These are phyloP conservation scores for Bugulina stolonifera DNA, from an alignment of 2,888 invertebrate species.

Conservation along the genomic window DNA sequence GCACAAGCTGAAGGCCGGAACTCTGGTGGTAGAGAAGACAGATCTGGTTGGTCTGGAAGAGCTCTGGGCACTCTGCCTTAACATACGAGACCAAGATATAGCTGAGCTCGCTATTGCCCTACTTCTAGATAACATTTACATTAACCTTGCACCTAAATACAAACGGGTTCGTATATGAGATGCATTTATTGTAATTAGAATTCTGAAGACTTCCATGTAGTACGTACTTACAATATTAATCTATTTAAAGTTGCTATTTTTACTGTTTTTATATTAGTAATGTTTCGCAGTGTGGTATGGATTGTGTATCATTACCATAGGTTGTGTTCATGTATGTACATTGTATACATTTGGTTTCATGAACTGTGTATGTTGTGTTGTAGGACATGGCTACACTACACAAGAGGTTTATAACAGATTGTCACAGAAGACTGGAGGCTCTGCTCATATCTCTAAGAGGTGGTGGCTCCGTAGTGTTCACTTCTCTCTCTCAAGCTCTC, in stretches of 20 bases:
- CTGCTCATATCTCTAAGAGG: conserved; percentile 27
- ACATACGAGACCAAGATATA: conserved; percentile 51
- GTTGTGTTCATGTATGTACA: too few species aligned
- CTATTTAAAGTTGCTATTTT: too few species aligned
- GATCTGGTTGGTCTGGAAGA: conserved; percentile 55
- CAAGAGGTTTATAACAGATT: conserved; percentile 55
- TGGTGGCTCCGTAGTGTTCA: conserved; percentile 48
- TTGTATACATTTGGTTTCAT: neutral
- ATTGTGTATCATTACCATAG: too few species aligned
- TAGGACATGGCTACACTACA: conserved; percentile 53
- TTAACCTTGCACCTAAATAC: conserved; percentile 48
- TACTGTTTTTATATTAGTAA: too few species aligned
- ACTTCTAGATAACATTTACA: conserved; percentile 53
- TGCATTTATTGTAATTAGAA: too few species aligned
- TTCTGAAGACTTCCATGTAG: too few species aligned
- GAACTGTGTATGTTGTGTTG: conserved; percentile 2
- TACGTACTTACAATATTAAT: too few species aligned
- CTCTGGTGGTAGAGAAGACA: conserved; percentile 52
- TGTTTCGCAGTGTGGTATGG: too few species aligned
- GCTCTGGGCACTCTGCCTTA: conserved; percentile 55
- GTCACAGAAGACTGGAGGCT: conserved; percentile 53
- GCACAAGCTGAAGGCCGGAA: conserved; percentile 44
- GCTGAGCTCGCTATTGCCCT: conserved; percentile 53
- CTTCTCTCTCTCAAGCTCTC: conserved; percentile 50
- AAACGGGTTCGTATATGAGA: conserved; percentile 47